These are phyloP conservation scores for Pteria penguin DNA, from an alignment of 2,888 invertebrate species.

Conservation along the genomic window DNA sequence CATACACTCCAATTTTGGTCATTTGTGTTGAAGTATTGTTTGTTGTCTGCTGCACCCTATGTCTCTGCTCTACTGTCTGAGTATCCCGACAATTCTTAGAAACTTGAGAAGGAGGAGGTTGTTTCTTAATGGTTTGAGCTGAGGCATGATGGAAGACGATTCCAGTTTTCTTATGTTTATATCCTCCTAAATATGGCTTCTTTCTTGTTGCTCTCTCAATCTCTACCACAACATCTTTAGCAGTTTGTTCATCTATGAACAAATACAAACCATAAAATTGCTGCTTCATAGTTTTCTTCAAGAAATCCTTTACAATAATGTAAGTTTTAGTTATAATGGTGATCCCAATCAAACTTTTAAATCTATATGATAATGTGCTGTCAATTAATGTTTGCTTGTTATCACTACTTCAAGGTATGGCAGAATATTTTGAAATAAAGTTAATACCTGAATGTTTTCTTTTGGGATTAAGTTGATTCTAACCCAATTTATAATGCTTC, in stretches of 20 bases:
- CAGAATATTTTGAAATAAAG: too few relatives aligned
- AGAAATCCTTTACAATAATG: too few relatives aligned
- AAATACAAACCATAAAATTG: too few relatives aligned
- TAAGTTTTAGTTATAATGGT: too few relatives aligned
- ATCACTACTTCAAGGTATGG: too few relatives aligned
- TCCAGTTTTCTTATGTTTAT: conserved; percentile 86
- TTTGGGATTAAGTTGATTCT: too few relatives aligned
- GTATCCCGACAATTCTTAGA: conserved; percentile 78
- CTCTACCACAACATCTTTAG: conserved; percentile 78
- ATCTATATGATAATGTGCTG: too few relatives aligned
- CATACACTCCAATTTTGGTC: conserved; percentile 79
- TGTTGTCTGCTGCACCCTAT: conserved; percentile 77
- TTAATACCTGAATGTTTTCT: too few relatives aligned
- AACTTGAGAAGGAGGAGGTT: conserved; percentile 65
- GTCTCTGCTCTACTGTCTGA: conserved; percentile 77
- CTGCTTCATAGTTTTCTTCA: too few relatives aligned
- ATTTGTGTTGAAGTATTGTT: conserved; percentile 80
- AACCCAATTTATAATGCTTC: too few relatives aligned
- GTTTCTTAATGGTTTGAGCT: conserved; percentile 86
- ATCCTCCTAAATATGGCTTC: conserved; percentile 92
- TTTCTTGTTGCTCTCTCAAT: conserved; percentile 77
- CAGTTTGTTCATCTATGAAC: conserved; percentile 66
- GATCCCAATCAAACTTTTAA: too few relatives aligned
- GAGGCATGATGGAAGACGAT: conserved; percentile 89
- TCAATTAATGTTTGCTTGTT: too few relatives aligned